Evolutionary conservation across 2,888 invertebrate genomes (phyloP).

Genomic region (Nomada goodeniana): DNA sequence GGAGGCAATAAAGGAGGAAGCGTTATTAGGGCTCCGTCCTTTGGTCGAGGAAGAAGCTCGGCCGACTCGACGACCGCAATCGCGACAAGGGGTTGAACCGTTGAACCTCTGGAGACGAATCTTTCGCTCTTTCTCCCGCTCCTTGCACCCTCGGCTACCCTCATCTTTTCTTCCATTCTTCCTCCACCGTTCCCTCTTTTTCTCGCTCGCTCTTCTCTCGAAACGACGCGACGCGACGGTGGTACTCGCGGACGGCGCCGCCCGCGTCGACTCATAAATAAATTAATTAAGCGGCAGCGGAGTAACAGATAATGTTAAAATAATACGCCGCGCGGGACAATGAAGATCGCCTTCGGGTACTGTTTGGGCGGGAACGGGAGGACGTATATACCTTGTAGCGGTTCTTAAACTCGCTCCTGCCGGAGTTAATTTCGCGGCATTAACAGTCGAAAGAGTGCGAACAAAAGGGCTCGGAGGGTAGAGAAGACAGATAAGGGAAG

Average conservation of each 20-base stretch:
- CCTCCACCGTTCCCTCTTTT: neutral
- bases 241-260: conserved; percentile 7
- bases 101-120: conserved; percentile 70
- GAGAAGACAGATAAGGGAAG: conserved; percentile 80
- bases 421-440: conserved; percentile 83
- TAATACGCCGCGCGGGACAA: conserved; percentile 78
- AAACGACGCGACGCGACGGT: too few relatives aligned
- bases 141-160: neutral
- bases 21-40: conserved; percentile 77
- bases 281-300: conserved; percentile 81
- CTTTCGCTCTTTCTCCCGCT: conserved; percentile 49
- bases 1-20: conserved; percentile 77
- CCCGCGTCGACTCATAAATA: conserved; percentile 81
- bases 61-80: conserved; percentile 38
- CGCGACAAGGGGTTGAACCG: conserved; percentile 74
- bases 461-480: conserved; percentile 81
- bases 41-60: conserved; percentile 58
- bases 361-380: conserved; percentile 22
- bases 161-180: neutral
- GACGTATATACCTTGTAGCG: conserved; percentile 64
- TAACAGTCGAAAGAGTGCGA: conserved; percentile 84
- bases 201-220: neutral
- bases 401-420: conserved; percentile 81
- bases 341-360: conserved; percentile 61
- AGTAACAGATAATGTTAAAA: conserved; percentile 81